Evolutionary conservation across 1,140 invertebrate genomes (phyloP).

Genomic region (Dendrolimus kikuchii): DNA sequence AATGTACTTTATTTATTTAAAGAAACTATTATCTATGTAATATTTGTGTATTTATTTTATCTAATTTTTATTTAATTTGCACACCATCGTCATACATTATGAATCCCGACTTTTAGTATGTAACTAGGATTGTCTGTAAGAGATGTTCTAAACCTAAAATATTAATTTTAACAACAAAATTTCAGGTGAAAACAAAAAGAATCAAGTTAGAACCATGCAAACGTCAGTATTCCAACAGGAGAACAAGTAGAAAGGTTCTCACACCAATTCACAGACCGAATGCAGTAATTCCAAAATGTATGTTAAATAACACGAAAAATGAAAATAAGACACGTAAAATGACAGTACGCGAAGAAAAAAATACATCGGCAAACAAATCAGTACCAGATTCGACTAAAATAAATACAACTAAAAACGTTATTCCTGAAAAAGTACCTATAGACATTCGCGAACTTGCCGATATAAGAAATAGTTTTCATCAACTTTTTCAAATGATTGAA

Average conservation of each 20-base stretch:
- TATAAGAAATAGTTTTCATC: constrained; percentile 29
- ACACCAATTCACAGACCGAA: constrained; percentile 30
- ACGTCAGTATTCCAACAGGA: constrained; percentile 27
- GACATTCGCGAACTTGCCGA: constrained; percentile 24
- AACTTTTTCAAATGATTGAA: constrained; percentile 30
- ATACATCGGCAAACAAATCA: constrained; percentile 19
- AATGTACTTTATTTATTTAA: no score
- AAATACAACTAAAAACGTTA: constrained; percentile 15
- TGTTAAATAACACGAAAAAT: constrained; percentile 16
- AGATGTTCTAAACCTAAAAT: no score
- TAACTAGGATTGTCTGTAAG: no score
- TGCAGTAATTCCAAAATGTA: constrained; percentile 27
- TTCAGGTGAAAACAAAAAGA: constrained; percentile 18
- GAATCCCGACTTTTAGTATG: no score
- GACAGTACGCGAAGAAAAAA: constrained; percentile 2
- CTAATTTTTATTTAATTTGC: no score
- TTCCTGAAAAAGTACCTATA: constrained; percentile 7
- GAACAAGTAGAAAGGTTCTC: constrained; percentile 22
- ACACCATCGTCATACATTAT: no score
- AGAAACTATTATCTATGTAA: no score
- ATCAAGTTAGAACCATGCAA: constrained; percentile 18
- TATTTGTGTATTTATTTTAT: no score
- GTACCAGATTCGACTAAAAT: constrained; percentile 32
- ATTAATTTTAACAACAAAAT: constrained; percentile 1
- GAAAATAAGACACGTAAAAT: constrained; percentile 26